Evolutionary conservation across 2,797 vertebrate species (phyloP).

Genomic region (Bucorvus abyssinicus): DNA sequence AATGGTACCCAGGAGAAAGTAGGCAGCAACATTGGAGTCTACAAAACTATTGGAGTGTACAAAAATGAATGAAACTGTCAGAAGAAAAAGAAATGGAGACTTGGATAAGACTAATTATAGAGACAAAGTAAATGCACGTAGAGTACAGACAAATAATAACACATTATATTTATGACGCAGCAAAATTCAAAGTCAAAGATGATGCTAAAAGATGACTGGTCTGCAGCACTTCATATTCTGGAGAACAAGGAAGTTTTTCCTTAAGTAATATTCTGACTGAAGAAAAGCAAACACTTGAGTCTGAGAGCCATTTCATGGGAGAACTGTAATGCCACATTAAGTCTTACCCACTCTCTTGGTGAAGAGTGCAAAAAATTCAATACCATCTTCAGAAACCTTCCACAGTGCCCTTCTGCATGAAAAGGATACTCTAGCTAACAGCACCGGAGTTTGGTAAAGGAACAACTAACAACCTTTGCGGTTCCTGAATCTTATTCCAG

Average conservation of each 20-base stretch:
- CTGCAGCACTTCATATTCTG: background rate
- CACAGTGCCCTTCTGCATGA: background rate
- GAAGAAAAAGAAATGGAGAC: background rate
- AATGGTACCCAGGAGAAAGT: background rate
- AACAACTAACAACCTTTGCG: background rate
- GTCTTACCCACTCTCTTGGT: background rate
- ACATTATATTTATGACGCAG: background rate
- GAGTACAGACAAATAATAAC: background rate
- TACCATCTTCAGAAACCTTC: background rate
- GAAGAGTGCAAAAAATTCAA: background rate
- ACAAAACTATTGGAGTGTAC: background rate
- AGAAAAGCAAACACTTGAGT: background rate
- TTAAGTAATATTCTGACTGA: background rate
- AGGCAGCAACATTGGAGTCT: background rate
- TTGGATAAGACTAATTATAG: background rate
- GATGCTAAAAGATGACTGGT: background rate
- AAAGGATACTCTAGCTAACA: background rate
- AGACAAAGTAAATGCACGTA: background rate
- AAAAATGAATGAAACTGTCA: background rate
- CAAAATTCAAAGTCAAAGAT: background rate
- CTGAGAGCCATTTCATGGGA: background rate
- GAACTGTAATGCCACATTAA: background rate
- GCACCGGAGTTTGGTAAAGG: background rate
- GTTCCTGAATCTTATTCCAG: background rate
- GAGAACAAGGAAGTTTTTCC: background rate